phyloP scores from a whole-genome alignment of 2,113 vertebrate species.

The Helogale parvula region DNA sequence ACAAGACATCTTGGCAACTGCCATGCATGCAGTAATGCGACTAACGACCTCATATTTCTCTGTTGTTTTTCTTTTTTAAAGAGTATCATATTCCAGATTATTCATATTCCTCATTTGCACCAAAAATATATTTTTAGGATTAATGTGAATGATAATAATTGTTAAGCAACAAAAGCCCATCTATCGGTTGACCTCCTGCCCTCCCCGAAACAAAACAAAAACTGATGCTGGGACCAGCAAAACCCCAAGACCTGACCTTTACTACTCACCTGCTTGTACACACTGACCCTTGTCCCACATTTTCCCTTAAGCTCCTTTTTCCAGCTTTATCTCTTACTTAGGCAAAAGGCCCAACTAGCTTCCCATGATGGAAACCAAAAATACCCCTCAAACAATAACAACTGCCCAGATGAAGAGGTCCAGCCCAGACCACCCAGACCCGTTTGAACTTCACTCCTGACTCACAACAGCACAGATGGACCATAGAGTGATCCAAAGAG shows the following conservation, averaged over 20 bases:
- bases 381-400: neutral
- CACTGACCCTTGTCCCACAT: neutral
- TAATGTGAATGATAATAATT: neutral
- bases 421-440: neutral
- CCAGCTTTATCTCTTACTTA: neutral
- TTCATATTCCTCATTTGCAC: neutral
- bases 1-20: neutral
- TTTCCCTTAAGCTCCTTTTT: neutral
- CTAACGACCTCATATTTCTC: neutral
- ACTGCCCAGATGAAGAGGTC: neutral
- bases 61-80: neutral
- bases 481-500: neutral
- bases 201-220: neutral
- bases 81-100: neutral
- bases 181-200: neutral
- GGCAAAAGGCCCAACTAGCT: neutral
- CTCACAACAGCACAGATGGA: neutral
- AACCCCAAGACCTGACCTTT: neutral
- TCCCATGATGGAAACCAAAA: neutral
- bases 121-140: neutral
- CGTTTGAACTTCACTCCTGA: neutral
- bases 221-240: neutral
- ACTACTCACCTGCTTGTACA: neutral
- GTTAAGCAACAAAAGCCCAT: neutral
- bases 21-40: neutral